Conservation (phyloP, 2,113 vertebrate species). For the Gavialis gangeticus region DNA sequence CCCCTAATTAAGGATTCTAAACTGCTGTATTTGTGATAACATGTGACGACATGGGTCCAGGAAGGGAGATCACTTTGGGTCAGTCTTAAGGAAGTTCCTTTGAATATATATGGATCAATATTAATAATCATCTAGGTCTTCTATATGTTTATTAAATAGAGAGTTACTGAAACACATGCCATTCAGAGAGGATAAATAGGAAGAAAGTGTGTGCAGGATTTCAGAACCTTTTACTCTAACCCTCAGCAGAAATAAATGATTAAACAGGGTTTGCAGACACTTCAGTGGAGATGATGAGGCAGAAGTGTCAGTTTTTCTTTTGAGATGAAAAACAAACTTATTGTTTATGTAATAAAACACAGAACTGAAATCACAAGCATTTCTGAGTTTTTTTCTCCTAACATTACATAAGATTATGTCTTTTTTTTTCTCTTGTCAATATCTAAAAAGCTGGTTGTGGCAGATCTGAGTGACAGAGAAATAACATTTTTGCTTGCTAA, state of each 20-base stretch:
- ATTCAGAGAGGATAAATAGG: not conserved
- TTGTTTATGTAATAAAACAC: slow-evolving; percentile 40
- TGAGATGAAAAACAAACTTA: not conserved
- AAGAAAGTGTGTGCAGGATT: not conserved
- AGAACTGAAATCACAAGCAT: slow-evolving; percentile 5
- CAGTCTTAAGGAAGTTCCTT: not conserved
- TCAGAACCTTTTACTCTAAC: not conserved
- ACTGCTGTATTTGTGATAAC: not conserved
- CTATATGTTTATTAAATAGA: not conserved
- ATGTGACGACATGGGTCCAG: accelerated
- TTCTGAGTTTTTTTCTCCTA: slow-evolving; percentile 30
- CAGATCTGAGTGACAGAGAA: not conserved
- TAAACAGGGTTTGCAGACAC: not conserved
- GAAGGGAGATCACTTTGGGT: accelerated
- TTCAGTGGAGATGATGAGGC: not conserved
- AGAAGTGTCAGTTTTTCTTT: slow-evolving; percentile 32
- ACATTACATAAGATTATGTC: not conserved
- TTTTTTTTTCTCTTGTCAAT: not conserved
- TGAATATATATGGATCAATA: not conserved
- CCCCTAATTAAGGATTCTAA: not conserved
- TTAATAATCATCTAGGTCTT: not conserved
- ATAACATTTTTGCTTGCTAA: not conserved
- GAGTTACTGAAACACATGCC: accelerated
- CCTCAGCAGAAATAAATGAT: slow-evolving; percentile 1
- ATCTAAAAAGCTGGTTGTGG: not conserved